Conservation (phyloP, 2,797 vertebrate genomes). For the Gadopsis marmoratus region DNA sequence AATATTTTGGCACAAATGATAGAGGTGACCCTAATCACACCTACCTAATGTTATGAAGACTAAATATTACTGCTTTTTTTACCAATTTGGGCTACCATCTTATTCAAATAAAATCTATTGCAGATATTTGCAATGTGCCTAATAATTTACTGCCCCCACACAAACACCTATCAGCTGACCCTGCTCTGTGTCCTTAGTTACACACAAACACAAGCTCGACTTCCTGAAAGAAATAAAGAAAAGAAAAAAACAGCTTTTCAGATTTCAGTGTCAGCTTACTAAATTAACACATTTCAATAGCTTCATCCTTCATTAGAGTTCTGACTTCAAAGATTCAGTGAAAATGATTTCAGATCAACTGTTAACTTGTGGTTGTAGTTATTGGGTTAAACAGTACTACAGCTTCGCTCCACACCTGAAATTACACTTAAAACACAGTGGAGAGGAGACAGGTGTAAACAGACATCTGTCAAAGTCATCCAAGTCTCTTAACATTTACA, state of each 20-base stretch:
- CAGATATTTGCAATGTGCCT: conserved; percentile 39
- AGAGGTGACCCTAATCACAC: conserved; percentile 35
- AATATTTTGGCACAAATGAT: conserved; percentile 77
- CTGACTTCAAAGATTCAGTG: conserved; percentile 65
- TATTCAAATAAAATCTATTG: conserved; percentile 15
- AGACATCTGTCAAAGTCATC: conserved; percentile 67
- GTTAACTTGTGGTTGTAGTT: conserved; percentile 49
- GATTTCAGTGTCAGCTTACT: conserved; percentile 72
- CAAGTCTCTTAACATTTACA: conserved; percentile 72
- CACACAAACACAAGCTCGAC: conserved; percentile 37
- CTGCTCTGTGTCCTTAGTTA: conserved; percentile 30
- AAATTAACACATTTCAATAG: conserved; percentile 56
- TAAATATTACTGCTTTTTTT: conserved; percentile 16
- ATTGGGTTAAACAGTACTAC: conserved; percentile 62
- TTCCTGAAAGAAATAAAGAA: conserved; percentile 32
- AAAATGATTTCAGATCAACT: conserved; percentile 62
- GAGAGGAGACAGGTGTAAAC: conserved; percentile 76
- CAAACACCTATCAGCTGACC: conserved; percentile 17
- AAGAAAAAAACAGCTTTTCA: conserved; percentile 55
- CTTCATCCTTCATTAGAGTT: conserved; percentile 75
- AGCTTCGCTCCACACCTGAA: conserved; percentile 71
- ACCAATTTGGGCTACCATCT: conserved; percentile 14
- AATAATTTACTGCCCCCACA: conserved; percentile 15
- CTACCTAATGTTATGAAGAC: conserved; percentile 28
- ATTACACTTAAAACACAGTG: conserved; percentile 72